Evolutionary conservation across 2,113 vertebrate genomes (phyloP), one percentile per base, ranked within the genome.

Genomic region (Oryzias javanicus): DNA sequence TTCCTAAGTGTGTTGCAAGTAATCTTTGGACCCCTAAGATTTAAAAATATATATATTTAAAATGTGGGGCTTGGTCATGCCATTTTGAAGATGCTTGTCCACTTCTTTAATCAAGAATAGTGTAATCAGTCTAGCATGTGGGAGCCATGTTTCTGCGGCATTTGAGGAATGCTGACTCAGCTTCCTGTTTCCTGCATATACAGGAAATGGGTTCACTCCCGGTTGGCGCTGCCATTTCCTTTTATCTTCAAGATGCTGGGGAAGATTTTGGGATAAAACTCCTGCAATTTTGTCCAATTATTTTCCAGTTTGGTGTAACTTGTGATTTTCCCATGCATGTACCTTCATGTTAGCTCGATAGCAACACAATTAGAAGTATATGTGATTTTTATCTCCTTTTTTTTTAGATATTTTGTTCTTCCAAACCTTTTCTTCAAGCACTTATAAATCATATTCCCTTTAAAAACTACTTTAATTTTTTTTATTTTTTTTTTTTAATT

Each of bases 171-270:
- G 87, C 85, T 87, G 78, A 91, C 55, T 79, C 85, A 80, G 74
- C 84, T 90, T 91, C 89, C 91, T 88, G 79, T 90, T 92, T 90
- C 89, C 70, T 75, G 69, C 80, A 49, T 68, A 56, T 64, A 74
- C 82, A 88, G 90, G 90, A 92, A 90, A 81, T 76, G 47, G 69
- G 78, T 82, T 76, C 78, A 76, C 76, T 84, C 78, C 56, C 76
- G 73, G 67, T 80, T 84, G 73, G 60, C 35, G 4, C 1, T 42
- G 81, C 60, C 61, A 60, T 67, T 75, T 70, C 49, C 46, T 55
- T 58, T 89, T 91, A 91, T 91, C 89, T 76, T 42, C 1, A 70
- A 74, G 68, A 84, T 75, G 56, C 41, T 47, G 77, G 77, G 79
- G 52, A 20, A 49, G 4, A 44, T 73, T 19, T 60, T 8, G 41